Evolutionary conservation across 2,797 vertebrate species (phyloP).

Genomic region (Lepilemur ruficaudatus): DNA sequence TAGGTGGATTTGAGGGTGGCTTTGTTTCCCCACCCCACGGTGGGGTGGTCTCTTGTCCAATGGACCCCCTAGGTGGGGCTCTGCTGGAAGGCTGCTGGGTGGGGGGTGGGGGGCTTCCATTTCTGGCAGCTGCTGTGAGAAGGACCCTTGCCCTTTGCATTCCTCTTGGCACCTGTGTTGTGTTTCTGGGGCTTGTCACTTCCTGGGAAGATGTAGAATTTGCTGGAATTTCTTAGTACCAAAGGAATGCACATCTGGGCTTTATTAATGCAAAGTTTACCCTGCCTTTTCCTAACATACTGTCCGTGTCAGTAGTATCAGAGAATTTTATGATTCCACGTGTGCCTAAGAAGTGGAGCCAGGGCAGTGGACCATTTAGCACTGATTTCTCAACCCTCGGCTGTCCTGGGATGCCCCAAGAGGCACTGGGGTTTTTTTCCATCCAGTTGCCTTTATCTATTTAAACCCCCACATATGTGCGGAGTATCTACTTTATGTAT

Average conservation of each 20-base stretch:
- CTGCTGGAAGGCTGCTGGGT: background rate
- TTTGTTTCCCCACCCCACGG: too few relatives aligned
- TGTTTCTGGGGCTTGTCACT: background rate
- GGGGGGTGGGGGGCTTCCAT: background rate
- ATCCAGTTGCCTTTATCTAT: background rate
- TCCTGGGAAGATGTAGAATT: background rate
- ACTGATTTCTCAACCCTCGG: accelerated
- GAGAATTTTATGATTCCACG: background rate
- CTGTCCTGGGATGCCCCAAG: background rate
- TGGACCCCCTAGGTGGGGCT: accelerated
- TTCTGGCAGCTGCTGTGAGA: background rate
- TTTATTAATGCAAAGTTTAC: background rate
- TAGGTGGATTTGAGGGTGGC: slow-evolving; percentile 68
- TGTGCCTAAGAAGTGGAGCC: background rate
- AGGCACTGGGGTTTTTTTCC: background rate
- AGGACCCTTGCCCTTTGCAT: slow-evolving; percentile 1
- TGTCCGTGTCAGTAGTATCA: background rate
- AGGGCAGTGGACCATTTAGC: background rate
- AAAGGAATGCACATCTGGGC: background rate
- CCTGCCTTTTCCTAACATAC: background rate
- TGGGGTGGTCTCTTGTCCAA: accelerated
- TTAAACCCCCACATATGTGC: background rate
- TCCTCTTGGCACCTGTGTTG: background rate
- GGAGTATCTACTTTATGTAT: background rate
- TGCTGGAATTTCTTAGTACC: background rate